These are phyloP conservation scores for Pinna nobilis DNA, from an alignment of 1,140 invertebrate genomes.

Conservation along the genomic window DNA sequence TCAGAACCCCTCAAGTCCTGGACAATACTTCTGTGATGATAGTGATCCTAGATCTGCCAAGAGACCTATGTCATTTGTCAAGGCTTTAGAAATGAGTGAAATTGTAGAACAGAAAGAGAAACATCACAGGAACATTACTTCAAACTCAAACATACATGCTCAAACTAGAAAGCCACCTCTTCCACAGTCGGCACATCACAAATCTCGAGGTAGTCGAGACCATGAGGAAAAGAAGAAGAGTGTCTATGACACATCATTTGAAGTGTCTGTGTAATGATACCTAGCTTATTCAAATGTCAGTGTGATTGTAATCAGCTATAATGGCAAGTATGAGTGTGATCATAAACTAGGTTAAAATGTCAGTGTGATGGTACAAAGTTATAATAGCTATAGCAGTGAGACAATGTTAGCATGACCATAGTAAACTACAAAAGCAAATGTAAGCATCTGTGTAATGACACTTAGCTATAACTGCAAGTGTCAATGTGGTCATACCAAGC, in stretches of 20 bases:
- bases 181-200: conserved; percentile 11
- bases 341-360: too few relatives aligned
- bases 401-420: too few relatives aligned
- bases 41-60: conserved; percentile 28
- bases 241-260: conserved; percentile 96
- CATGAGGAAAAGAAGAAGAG: conserved; percentile 87
- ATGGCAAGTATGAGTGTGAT: too few relatives aligned
- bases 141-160: too few relatives aligned
- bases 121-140: background rate
- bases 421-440: too few relatives aligned
- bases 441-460: too few relatives aligned
- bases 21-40: conserved; percentile 25
- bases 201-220: conserved; percentile 14
- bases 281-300: too few relatives aligned
- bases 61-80: conserved; percentile 93
- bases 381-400: too few relatives aligned
- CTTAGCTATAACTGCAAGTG: too few relatives aligned
- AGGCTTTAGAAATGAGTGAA: conserved; percentile 92
- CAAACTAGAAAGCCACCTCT: conserved; percentile 5
- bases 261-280: conserved; percentile 87
- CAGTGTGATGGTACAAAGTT: too few relatives aligned
- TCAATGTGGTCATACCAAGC: too few relatives aligned
- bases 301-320: too few relatives aligned
- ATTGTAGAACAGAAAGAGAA: conserved; percentile 50
- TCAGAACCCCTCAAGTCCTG: conserved; percentile 25